phyloP scores from a whole-genome alignment of 35 echinoderm and acorn worm genomes.

The Ophioderma brevispina region DNA sequence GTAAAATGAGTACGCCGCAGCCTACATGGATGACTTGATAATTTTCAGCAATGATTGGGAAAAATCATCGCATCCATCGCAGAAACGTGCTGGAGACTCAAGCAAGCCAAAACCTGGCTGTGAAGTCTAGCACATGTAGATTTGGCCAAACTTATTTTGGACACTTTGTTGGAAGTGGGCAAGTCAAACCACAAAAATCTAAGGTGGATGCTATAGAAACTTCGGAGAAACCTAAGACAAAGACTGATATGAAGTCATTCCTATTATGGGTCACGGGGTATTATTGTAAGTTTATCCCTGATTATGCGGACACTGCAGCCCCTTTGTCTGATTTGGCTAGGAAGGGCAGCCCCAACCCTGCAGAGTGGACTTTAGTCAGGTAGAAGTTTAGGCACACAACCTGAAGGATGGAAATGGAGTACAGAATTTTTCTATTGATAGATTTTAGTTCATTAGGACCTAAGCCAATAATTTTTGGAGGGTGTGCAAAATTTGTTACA shows the following conservation, averaged over 20 bases:
- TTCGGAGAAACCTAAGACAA: constrained; percentile 30
- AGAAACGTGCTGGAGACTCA: neutral
- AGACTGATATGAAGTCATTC: constrained; percentile 53
- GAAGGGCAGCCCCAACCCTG: constrained; percentile 45
- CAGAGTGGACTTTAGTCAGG: too few species aligned
- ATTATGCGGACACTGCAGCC: constrained; percentile 48
- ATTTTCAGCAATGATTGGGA: constrained; percentile 49
- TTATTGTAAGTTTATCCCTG: constrained; percentile 59
- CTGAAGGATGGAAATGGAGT: too few species aligned
- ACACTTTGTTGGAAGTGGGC: constrained; percentile 36
- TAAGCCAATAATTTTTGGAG: too few species aligned
- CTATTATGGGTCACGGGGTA: constrained; percentile 39
- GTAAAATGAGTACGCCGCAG: neutral
- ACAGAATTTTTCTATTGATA: too few species aligned
- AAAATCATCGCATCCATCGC: neutral
- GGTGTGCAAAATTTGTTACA: too few species aligned
- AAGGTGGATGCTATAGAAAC: constrained; percentile 49
- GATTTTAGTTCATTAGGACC: too few species aligned
- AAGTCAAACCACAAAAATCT: constrained; percentile 4
- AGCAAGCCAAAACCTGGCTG: constrained; percentile 34
- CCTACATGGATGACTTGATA: constrained; percentile 55
- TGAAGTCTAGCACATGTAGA: constrained; percentile 35
- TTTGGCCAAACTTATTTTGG: constrained; percentile 46
- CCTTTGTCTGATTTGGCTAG: constrained; percentile 60
- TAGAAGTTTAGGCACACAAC: too few species aligned